Conservation (phyloP, 1,140 invertebrate genomes). For the Heliconius melpomene region DNA sequence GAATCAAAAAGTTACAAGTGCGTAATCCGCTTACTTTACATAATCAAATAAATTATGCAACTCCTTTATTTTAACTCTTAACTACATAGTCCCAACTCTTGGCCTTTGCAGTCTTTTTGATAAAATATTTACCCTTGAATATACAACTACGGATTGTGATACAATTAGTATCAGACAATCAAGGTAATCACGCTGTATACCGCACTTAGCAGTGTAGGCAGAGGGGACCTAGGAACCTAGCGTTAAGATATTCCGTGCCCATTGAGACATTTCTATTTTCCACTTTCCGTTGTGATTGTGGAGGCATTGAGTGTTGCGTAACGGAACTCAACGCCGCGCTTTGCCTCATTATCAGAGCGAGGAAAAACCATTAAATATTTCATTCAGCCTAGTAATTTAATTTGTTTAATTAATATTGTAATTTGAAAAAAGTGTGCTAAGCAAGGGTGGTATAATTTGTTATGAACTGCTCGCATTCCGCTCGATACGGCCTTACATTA, state of each 20-base stretch:
- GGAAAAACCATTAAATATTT: no score
- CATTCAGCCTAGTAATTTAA: background rate
- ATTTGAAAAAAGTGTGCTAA: background rate
- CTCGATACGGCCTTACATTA: background rate
- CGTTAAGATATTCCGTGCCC: no score
- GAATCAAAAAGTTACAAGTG: conserved; percentile 39
- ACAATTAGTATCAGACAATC: background rate
- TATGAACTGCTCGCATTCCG: background rate
- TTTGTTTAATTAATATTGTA: background rate
- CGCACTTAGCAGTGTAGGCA: no score
- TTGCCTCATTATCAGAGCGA: no score
- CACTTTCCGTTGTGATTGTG: no score
- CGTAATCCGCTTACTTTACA: conserved; percentile 38
- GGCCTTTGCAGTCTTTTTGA: background rate
- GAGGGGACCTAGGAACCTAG: no score
- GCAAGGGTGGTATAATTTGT: background rate
- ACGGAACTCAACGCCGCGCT: no score
- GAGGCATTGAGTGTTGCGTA: no score
- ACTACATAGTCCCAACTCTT: background rate
- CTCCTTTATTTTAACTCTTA: conserved; percentile 26
- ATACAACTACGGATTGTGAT: background rate
- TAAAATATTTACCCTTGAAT: background rate
- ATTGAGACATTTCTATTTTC: no score
- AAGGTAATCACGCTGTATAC: no score
- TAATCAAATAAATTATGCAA: conserved; percentile 37